A percentile compares a stretch with the other conserved stretches of the same genome.
These are phyloP conservation scores for Empidonax alnorum DNA, from an alignment of 2,113 vertebrate species.

Conservation along the genomic window DNA sequence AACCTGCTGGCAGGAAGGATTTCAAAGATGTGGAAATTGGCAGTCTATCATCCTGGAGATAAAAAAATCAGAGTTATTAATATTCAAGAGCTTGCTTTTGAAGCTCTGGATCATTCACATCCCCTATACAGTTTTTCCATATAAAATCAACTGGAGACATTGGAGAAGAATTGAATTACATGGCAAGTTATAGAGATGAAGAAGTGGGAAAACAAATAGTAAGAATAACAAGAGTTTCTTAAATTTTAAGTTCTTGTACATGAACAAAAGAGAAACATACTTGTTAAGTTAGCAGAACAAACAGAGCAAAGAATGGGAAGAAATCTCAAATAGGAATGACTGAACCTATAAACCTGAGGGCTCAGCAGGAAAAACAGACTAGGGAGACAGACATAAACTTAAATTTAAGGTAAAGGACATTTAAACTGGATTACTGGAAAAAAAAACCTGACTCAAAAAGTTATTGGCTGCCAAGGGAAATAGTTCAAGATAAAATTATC, in stretches of 20 bases:
- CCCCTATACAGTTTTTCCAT: too few species aligned
- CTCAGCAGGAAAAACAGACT: neutral
- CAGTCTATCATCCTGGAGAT: neutral
- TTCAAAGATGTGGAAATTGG: neutral
- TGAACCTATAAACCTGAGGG: neutral
- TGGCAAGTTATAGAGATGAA: neutral
- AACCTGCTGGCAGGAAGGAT: neutral
- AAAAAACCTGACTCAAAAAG: neutral
- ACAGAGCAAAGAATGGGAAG: neutral
- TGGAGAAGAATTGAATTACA: neutral
- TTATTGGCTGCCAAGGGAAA: constrained; percentile 5
- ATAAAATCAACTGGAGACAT: too few species aligned
- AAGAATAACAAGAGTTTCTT: neutral
- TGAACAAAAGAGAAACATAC: neutral
- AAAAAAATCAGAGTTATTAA: neutral
- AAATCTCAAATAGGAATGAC: constrained; percentile 5
- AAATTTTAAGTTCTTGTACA: neutral
- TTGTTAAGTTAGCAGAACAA: constrained; percentile 29
- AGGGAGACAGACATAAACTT: neutral
- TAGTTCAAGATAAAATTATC: neutral
- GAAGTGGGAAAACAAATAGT: neutral
- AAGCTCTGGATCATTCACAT: neutral
- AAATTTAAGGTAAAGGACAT: neutral
- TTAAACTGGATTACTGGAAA: neutral
- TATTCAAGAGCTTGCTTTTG: constrained; percentile 8